Base-by-base conservation (phyloP, 2,113 vertebrate species). In the Catharus minimus region DNA sequence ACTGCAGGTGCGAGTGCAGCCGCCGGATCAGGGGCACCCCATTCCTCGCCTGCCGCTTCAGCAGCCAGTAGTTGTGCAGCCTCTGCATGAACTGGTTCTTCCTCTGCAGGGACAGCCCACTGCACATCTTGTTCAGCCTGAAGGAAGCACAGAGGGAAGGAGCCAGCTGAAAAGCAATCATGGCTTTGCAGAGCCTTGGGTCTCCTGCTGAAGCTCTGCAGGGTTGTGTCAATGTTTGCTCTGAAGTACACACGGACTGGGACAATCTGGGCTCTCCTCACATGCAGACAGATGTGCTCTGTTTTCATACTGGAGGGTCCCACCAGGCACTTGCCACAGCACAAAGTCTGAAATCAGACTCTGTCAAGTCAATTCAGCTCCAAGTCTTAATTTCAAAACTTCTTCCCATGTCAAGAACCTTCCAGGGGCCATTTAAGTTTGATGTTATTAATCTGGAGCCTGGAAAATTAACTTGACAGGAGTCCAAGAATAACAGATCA, bases 21-120 rank as follows among this genome's bases (percentile, higher is more conserved):
- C 98, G 98, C 14, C 99, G 98, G 87, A 99, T 98, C 72, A 99
- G 98, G 21, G 99, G 98, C 55, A 99, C 98, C 19, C 99, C 99
- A 1, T 99, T 99, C 96, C 99, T 98, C 0, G 99, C 98, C 96
- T 99, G 99, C 19, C 99, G 98, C 93, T 99, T 99, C 95, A 99
- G 95, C 82, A 99, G 97, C 99, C 99, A 99, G 96, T 99, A 99
- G 95, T 92, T 99, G 96, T 99, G 99, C 68, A 99, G 98, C 93
- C 99, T 97, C 94, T 99, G 99, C 98, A 99, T 99, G 96, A 99
- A 99, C 94, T 99, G 98, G 95, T 96, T 99, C 97, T 99, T 99
- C 97, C 96, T 99, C 97, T 99, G 99, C 91, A 99, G 94, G 77
- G 98, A 96, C 49, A 99, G 97, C 94, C 98, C 98, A 83, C 98